Evolutionary conservation across 2,797 vertebrate genomes (phyloP).

Genomic region (Agapornis canus): DNA sequence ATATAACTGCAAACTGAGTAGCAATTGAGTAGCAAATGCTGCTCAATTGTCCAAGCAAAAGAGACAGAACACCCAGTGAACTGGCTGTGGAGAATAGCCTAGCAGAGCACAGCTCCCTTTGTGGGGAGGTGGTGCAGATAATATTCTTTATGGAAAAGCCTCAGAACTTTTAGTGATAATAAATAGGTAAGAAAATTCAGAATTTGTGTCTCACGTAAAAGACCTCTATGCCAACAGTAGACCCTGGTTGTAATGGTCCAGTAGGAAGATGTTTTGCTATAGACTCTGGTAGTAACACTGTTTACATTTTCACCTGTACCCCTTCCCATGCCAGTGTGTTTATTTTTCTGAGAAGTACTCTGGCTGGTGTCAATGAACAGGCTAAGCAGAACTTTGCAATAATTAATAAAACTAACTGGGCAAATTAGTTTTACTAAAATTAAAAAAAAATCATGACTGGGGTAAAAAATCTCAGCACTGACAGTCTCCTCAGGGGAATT

Average conservation of each 20-base stretch:
- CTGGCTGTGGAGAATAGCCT: not conserved
- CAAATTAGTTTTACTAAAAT: not conserved
- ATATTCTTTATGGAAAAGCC: not conserved
- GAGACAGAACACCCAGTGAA: not conserved
- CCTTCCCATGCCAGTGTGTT: not conserved
- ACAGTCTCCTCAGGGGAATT: not conserved
- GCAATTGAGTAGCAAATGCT: not conserved
- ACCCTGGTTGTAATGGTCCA: not conserved
- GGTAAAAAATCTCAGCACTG: not conserved
- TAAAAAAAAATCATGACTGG: not conserved
- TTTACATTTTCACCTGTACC: not conserved
- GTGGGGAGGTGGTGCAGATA: not conserved
- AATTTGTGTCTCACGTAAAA: not conserved
- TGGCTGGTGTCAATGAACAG: not conserved
- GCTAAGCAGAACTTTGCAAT: not conserved
- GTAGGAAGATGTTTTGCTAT: not conserved
- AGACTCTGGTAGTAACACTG: not conserved
- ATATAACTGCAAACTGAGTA: not conserved
- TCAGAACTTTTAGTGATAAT: not conserved
- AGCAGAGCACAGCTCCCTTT: not conserved
- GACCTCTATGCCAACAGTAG: not conserved
- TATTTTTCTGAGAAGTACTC: not conserved
- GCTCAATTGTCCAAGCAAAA: constrained; percentile 17
- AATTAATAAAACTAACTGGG: not conserved
- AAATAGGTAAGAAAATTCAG: not conserved